Conservation (phyloP, 2,797 vertebrate genomes). For the Lutra lutra region DNA sequence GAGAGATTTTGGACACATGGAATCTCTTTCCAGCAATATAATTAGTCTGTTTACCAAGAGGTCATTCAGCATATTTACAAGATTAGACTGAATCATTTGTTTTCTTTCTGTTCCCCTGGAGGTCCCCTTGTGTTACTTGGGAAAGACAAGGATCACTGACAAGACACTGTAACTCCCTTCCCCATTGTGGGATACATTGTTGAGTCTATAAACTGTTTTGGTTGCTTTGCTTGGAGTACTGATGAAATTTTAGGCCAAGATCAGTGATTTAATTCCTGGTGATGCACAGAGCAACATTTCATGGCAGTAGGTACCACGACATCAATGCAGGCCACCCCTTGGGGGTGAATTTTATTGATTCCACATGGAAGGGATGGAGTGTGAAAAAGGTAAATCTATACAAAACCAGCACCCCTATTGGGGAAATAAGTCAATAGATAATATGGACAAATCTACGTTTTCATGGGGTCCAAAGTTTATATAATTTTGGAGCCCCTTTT, state of each 20-base stretch:
- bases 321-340: background rate
- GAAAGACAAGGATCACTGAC: background rate
- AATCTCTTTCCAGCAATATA: background rate
- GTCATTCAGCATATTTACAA: background rate
- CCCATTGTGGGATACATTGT: too few species aligned
- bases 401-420: background rate
- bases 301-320: background rate
- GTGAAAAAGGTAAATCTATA: background rate
- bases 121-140: background rate
- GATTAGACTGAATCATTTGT: too few species aligned
- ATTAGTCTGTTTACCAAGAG: background rate
- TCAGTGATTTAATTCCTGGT: background rate
- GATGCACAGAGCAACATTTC: background rate
- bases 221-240: background rate
- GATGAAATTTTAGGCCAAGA: background rate
- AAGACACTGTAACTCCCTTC: background rate
- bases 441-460: background rate
- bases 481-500: background rate
- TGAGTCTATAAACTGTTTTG: background rate
- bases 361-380: background rate
- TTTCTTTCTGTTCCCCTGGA: background rate
- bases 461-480: background rate
- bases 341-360: background rate
- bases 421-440: background rate
- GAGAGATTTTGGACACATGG: background rate